Conservation (phyloP, 2,113 vertebrate genomes). For the Pogona vitticeps region DNA sequence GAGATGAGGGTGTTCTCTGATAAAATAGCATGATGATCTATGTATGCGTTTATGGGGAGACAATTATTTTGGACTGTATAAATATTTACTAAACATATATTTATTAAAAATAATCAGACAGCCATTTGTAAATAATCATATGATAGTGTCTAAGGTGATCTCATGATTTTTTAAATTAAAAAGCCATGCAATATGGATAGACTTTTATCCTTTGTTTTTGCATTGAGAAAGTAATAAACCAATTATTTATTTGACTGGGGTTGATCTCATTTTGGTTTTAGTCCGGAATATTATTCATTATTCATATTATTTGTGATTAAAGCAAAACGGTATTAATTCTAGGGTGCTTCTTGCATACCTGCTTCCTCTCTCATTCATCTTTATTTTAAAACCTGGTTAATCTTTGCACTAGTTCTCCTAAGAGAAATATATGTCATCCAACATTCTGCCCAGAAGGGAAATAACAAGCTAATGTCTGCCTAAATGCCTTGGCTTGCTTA, state of each 20-base stretch:
- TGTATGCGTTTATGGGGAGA: background rate
- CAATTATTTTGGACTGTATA: too few relatives aligned
- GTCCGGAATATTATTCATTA: too few relatives aligned
- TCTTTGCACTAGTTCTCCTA: background rate
- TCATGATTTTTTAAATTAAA: conserved; percentile 1
- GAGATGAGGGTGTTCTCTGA: background rate
- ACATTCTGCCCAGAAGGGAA: conserved; percentile 37
- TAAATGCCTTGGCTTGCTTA: conserved; percentile 41
- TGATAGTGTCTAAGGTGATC: background rate
- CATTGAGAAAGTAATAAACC: background rate
- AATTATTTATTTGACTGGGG: background rate
- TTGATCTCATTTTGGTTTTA: background rate
- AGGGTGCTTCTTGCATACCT: background rate
- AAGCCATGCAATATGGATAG: background rate
- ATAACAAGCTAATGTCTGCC: conserved; percentile 35
- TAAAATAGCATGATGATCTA: background rate
- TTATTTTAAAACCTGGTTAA: background rate
- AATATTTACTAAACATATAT: too few relatives aligned
- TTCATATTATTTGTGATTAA: background rate
- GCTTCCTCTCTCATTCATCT: background rate
- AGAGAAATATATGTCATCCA: conserved; percentile 46
- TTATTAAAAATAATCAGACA: background rate
- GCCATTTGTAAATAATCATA: background rate
- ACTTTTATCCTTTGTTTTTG: background rate
- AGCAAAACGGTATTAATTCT: background rate